phyloP scores from a whole-genome alignment of 2,797 vertebrate species.

The Spea hammondii region DNA sequence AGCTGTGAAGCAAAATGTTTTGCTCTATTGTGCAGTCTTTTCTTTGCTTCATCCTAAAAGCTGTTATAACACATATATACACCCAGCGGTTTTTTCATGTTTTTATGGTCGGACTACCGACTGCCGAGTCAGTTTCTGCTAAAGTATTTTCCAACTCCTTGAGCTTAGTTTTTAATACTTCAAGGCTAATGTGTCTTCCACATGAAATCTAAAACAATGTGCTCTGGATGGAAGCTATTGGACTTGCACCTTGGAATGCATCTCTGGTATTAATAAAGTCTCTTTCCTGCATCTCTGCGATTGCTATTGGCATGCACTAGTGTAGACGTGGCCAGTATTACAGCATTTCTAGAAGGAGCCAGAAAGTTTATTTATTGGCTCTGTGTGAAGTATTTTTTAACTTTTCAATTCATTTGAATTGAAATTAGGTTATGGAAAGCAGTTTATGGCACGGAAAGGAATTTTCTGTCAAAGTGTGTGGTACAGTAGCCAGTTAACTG shows the following conservation, averaged over 20 bases:
- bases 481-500: constrained; percentile 23
- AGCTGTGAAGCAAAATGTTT: neutral
- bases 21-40: neutral
- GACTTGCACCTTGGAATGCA: constrained; percentile 1
- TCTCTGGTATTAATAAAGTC: constrained; percentile 38
- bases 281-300: constrained; percentile 19
- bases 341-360: constrained; percentile 8
- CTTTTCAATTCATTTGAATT: constrained; percentile 6
- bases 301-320: constrained; percentile 8
- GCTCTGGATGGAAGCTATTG: constrained; percentile 14
- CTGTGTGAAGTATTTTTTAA: neutral
- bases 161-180: neutral
- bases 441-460: constrained; percentile 25
- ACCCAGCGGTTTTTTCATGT: neutral
- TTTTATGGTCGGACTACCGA: neutral
- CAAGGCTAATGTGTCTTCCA: neutral
- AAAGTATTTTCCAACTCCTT: neutral
- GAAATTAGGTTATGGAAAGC: constrained; percentile 28
- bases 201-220: constrained; percentile 20
- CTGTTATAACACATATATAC: neutral
- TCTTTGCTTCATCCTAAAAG: neutral
- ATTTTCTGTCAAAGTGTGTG: constrained; percentile 37
- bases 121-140: constrained; percentile 21
- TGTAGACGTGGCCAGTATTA: constrained; percentile 34
- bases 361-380: constrained; percentile 8